Percentiles rank a stretch among this genome's conserved stretches.
Evolutionary conservation across 2,113 vertebrate genomes (phyloP).

Genomic region (Gobiocypris rarus): DNA sequence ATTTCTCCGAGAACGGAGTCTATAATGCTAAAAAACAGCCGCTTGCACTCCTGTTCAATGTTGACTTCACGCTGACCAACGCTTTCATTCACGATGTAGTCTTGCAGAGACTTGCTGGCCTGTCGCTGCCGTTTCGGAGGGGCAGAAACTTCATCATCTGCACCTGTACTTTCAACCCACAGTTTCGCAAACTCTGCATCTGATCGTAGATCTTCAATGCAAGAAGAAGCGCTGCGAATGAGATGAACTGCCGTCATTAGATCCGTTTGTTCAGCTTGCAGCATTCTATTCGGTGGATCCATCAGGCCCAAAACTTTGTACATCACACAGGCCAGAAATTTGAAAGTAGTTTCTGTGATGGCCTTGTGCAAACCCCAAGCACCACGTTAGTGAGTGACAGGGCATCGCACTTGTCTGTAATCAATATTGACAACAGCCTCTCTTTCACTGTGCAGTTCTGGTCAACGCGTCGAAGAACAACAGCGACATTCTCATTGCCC

Average conservation of each 20-base stretch:
- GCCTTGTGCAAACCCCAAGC: neutral
- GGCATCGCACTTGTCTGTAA: neutral
- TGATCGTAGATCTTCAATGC: neutral
- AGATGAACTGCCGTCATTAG: too few relatives aligned
- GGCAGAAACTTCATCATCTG: too few relatives aligned
- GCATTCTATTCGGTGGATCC: slow-evolving; percentile 10
- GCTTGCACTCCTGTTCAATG: slow-evolving; percentile 1
- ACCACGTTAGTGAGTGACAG: slow-evolving; percentile 1
- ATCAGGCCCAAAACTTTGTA: slow-evolving; percentile 1
- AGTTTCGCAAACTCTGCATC: too few relatives aligned
- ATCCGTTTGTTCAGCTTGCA: slow-evolving; percentile 21
- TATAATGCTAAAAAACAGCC: too few relatives aligned
- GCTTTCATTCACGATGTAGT: neutral
- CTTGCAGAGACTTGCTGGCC: too few relatives aligned
- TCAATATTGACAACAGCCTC: neutral
- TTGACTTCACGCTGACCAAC: neutral
- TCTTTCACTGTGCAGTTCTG: too few relatives aligned
- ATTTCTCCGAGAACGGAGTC: too few relatives aligned
- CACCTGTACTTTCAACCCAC: too few relatives aligned
- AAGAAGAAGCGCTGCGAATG: too few relatives aligned
- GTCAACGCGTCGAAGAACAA: neutral
- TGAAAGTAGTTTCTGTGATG: neutral
- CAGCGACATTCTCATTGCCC: neutral
- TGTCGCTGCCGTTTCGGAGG: too few relatives aligned
- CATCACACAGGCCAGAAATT: neutral